Base-by-base conservation (phyloP, 2,797 vertebrate species). In the Sebastes variabilis region DNA sequence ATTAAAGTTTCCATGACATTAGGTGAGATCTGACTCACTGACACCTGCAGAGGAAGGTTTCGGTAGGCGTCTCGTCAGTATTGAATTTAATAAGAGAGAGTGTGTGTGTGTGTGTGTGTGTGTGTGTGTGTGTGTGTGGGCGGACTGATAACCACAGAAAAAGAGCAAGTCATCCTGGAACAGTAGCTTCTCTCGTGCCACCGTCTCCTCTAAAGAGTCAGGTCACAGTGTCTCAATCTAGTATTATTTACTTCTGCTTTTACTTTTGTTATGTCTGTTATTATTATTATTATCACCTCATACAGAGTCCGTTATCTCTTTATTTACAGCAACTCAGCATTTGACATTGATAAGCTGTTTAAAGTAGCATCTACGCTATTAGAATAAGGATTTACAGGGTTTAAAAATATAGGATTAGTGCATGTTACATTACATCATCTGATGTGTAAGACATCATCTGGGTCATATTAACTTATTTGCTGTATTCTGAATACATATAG, bases 131-230 rank as follows among this genome's bases (percentile, higher is more conserved):
- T 27, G 29, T 30, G 30, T 29, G 12, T 46, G 16, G 58, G 30
- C 29, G 66, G n/a, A 6, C 67, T 18, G 66, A 78, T 16, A 78
- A 80, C 77, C 74, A 68, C 77, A 65, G 38, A 34, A 72, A 75
- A 85, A 88, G 32, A 74, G 71, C 78, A 86, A 90, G 85, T 90
- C 87, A 89, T 89, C 25, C 71, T 74, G 78, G 49, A 36, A 60
- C 60, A n/a, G 58, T 46, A 38, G 42, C 42, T 46, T 5, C 6
- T 32, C 32, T 3, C 0, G 8, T 72, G 61, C 64, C 49, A 1
- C 36, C 12, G 12, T 5, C 36, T 38, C 12, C 36, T 14, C 27
- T 55, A 1, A 4, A 10, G 32, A 54, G 36, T 11, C 22, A 6
- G 6, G 42, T 22, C 60, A 22, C n/a, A 58, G 25, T 29, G 38